Evolutionary conservation across 2,113 vertebrate species (phyloP).

Genomic region (Mesitornis unicolor): DNA sequence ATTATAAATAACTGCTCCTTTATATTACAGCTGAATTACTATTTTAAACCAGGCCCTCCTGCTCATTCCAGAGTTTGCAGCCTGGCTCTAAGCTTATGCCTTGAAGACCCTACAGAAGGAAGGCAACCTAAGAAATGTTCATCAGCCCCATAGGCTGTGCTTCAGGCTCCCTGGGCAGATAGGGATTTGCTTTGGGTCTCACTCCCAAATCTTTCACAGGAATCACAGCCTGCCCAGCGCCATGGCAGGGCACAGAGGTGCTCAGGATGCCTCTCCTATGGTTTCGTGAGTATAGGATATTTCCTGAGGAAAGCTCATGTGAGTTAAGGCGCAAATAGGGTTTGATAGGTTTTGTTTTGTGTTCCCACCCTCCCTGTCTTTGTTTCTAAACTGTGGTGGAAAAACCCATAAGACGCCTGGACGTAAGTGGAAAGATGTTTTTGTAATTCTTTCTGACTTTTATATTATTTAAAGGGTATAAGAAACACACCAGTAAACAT

Average conservation of each 20-base stretch:
- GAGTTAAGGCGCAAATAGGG: background rate
- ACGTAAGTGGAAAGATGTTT: background rate
- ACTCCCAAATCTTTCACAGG: background rate
- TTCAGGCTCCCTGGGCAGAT: background rate
- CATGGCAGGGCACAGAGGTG: background rate
- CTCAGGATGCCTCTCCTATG: background rate
- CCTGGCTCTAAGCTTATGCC: background rate
- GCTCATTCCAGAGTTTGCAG: background rate
- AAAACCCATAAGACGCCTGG: background rate
- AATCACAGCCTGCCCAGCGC: background rate
- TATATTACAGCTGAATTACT: background rate
- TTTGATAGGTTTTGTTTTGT: background rate
- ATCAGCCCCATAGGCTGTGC: background rate
- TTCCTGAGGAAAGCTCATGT: background rate
- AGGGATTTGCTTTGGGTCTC: background rate
- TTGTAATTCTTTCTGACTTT: background rate
- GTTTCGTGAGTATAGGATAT: background rate
- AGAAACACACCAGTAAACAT: background rate
- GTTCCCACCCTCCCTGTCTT: background rate
- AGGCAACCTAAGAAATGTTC: background rate
- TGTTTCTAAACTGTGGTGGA: background rate
- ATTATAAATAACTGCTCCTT: background rate
- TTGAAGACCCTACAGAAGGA: background rate
- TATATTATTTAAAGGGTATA: background rate
- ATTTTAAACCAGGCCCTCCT: background rate